Conservation (phyloP, 2,113 vertebrate species). For the Lophura nycthemera region DNA sequence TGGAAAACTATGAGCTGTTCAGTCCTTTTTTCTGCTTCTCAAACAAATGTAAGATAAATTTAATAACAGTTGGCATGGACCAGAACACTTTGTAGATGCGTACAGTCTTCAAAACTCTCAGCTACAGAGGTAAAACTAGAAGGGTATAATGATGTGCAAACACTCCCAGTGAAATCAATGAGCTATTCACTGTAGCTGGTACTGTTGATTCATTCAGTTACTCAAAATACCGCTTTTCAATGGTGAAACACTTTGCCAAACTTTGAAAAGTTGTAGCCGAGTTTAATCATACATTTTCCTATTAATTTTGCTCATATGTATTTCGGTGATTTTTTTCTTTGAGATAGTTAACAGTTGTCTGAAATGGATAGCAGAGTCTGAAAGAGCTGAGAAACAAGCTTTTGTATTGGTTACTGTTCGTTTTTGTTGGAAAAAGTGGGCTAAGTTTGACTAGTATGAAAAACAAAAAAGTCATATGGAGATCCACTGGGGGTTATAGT, state of each 20-base stretch:
- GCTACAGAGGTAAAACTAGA: background rate
- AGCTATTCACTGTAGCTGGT: background rate
- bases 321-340: background rate
- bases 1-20: background rate
- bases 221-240: background rate
- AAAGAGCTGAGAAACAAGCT: background rate
- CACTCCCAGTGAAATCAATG: background rate
- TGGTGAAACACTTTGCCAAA: background rate
- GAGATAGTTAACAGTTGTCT: background rate
- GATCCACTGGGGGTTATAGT: background rate
- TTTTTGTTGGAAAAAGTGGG: background rate
- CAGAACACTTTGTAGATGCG: background rate
- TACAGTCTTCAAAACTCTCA: background rate
- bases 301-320: background rate
- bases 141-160: background rate
- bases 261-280: background rate
- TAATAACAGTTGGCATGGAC: background rate
- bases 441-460: background rate
- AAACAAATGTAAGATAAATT: background rate
- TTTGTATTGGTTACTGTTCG: background rate
- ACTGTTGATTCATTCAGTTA: background rate
- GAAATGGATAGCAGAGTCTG: background rate
- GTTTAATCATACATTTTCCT: background rate
- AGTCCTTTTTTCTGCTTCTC: background rate
- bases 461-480: background rate